Conservation (phyloP, 2,113 vertebrate genomes). For the Calcarius ornatus region DNA sequence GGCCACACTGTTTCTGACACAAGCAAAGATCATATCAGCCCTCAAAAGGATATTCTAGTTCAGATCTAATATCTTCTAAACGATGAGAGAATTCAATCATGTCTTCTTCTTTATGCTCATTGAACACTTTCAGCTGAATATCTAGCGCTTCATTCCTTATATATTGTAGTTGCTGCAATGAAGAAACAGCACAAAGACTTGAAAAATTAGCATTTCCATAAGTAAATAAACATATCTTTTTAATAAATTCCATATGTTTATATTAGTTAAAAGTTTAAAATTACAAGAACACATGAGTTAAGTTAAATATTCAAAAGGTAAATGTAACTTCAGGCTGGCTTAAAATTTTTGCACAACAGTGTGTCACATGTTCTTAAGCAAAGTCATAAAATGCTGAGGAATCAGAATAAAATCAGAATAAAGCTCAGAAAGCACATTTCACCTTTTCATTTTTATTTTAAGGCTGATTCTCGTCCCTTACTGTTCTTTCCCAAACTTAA, state of each 20-base stretch:
- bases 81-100: conserved; percentile 93
- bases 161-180: conserved; percentile 70
- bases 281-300: not conserved
- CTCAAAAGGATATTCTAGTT: conserved; percentile 96
- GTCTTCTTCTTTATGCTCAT: conserved; percentile 96
- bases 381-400: not conserved
- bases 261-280: not conserved
- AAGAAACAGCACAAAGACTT: not conserved
- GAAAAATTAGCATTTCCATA: not conserved
- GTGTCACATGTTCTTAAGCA: not conserved
- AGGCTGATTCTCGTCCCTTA: conserved; percentile 10
- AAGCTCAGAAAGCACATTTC: conserved; percentile 7
- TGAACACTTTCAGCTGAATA: conserved; percentile 96
- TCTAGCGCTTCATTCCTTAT: conserved; percentile 91
- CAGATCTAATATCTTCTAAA: conserved; percentile 89
- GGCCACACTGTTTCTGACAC: not conserved
- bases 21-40: not conserved
- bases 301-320: not conserved
- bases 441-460: conserved; percentile 40
- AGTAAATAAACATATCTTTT: not conserved
- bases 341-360: not conserved
- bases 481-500: not conserved
- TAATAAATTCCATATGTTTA: not conserved
- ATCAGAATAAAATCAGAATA: not conserved
- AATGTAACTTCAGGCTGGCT: not conserved